phyloP scores from a whole-genome alignment of 1,140 invertebrate species.

The Sycobia sp. region DNA sequence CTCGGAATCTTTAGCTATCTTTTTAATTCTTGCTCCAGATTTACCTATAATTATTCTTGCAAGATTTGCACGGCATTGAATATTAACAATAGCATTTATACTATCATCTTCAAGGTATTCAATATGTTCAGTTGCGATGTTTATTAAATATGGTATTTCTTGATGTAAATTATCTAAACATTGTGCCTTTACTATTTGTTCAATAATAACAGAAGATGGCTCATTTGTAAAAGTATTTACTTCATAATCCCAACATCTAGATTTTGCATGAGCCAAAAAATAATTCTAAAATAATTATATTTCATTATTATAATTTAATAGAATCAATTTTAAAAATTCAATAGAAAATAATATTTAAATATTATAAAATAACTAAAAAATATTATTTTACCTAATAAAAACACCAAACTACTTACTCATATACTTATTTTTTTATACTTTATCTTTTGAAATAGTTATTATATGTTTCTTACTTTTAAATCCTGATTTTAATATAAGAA shows the following conservation, averaged over 20 bases:
- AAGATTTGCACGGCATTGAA: slow-evolving; percentile 69
- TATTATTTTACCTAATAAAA: too few relatives aligned
- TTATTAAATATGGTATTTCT: slow-evolving; percentile 81
- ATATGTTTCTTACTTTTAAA: too few relatives aligned
- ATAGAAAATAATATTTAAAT: too few relatives aligned
- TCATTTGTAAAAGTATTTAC: slow-evolving; percentile 73
- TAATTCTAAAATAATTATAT: slow-evolving; percentile 68
- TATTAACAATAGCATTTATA: slow-evolving; percentile 67
- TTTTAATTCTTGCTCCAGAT: slow-evolving; percentile 68
- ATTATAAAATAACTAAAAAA: too few relatives aligned
- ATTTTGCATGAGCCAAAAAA: slow-evolving; percentile 69
- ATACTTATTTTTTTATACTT: too few relatives aligned
- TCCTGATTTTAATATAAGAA: too few relatives aligned
- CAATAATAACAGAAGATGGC: slow-evolving; percentile 69
- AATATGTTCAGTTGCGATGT: slow-evolving; percentile 71
- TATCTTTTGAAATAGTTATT: too few relatives aligned
- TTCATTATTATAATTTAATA: not conserved
- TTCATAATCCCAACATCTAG: slow-evolving; percentile 71
- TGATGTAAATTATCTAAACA: slow-evolving; percentile 78
- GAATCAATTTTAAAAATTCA: too few relatives aligned
- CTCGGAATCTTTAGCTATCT: slow-evolving; percentile 69
- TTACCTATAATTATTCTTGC: slow-evolving; percentile 70
- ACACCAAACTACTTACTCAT: too few relatives aligned
- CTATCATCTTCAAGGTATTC: slow-evolving; percentile 65
- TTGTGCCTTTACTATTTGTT: slow-evolving; percentile 76